A percentile compares a stretch with the other conserved stretches of the same genome.
These are phyloP conservation scores for Aphrocallistes beatrix DNA, from an alignment of 37 sponge, comb jelly and placozoan genomes.

Conservation along the genomic window DNA sequence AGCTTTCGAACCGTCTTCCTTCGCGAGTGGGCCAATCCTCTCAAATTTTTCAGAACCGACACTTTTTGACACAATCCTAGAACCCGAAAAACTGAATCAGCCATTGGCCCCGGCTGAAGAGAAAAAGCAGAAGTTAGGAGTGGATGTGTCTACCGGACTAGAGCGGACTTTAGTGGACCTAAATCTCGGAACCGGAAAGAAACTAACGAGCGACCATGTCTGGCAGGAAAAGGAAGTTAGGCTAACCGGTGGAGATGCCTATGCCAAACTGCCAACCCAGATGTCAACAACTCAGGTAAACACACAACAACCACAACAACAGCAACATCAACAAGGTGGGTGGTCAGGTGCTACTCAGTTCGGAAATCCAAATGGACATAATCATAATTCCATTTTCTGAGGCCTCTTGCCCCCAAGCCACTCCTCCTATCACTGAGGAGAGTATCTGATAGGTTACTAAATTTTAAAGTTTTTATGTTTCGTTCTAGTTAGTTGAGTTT, in stretches of 20 bases:
- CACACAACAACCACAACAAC: neutral
- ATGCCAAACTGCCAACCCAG: neutral
- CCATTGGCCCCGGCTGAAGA: neutral
- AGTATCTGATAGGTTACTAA: no score
- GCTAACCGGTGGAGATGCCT: neutral
- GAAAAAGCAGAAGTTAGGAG: neutral
- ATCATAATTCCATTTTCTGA: neutral
- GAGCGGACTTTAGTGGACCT: neutral
- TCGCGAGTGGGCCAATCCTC: neutral
- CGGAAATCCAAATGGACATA: neutral
- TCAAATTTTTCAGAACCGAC: neutral
- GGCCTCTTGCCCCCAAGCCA: no score
- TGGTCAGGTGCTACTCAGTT: neutral
- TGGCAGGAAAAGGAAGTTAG: neutral
- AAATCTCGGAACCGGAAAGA: neutral
- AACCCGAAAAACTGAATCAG: neutral
- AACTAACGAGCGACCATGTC: neutral
- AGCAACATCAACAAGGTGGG: neutral
- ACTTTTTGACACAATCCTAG: neutral
- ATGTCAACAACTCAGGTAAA: neutral
- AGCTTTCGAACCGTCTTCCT: neutral
- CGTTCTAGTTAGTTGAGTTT: no score
- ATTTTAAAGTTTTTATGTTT: no score
- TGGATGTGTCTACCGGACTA: neutral
- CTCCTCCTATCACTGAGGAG: no score